Evolutionary conservation across 2,113 vertebrate genomes (phyloP).

Genomic region (Etheostoma spectabile): DNA sequence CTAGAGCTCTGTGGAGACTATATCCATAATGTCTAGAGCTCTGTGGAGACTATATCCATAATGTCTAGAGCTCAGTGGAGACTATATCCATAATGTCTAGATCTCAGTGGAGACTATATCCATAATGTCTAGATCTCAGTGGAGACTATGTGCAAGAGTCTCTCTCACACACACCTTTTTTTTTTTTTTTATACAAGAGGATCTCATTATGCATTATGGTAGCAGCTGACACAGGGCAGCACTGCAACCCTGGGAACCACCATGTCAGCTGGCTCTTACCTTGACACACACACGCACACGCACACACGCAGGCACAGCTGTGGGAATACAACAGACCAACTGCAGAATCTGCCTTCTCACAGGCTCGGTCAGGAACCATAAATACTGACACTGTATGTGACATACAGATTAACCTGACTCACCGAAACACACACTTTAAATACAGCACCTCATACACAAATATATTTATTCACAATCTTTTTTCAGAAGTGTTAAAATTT

Average conservation of each 20-base stretch:
- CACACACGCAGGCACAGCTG: background rate
- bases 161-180: background rate
- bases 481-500: background rate
- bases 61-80: no score
- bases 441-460: background rate
- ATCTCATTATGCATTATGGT: slow-evolving; percentile 54
- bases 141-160: background rate
- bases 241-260: slow-evolving; percentile 37
- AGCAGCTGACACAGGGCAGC: slow-evolving; percentile 51
- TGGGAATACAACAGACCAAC: background rate
- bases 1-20: no score
- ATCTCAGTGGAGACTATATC: background rate
- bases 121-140: background rate
- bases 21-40: no score
- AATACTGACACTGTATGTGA: background rate
- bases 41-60: no score
- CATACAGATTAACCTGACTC: slow-evolving; percentile 9
- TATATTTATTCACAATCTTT: background rate
- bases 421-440: slow-evolving; percentile 1
- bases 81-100: no score
- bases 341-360: slow-evolving; percentile 24
- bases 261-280: slow-evolving; percentile 36
- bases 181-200: no score
- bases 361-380: slow-evolving; percentile 9
- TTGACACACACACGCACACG: slow-evolving; percentile 3